Conservation (phyloP, 2,888 invertebrate genomes). For the Dinocampus coccinellae region DNA sequence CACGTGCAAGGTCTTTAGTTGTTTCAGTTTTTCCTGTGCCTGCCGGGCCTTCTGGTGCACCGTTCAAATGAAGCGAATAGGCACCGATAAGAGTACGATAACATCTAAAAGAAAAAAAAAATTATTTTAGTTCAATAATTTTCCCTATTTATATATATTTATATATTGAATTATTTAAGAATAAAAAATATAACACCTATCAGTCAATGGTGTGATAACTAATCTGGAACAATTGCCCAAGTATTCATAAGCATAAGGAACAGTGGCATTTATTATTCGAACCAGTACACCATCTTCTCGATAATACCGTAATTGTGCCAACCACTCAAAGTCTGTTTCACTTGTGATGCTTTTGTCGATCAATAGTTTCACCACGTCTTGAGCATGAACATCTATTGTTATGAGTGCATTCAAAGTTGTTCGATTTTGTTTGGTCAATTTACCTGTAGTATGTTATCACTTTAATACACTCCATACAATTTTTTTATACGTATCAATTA, state of each 20-base stretch:
- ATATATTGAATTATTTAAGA: background rate
- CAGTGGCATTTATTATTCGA: conserved; percentile 83
- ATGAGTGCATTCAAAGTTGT: conserved; percentile 87
- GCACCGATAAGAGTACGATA: conserved; percentile 88
- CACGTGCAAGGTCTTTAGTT: conserved; percentile 92
- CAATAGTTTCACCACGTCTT: conserved; percentile 82
- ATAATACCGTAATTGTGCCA: conserved; percentile 86
- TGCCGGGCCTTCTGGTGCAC: conserved; percentile 88
- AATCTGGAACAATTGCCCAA: conserved; percentile 84
- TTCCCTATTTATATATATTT: background rate
- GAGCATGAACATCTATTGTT: conserved; percentile 87
- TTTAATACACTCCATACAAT: background rate
- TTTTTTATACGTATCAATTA: background rate
- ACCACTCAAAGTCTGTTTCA: conserved; percentile 87
- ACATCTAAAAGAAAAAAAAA: conserved; percentile 68
- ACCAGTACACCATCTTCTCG: conserved; percentile 79
- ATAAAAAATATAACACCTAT: too few relatives aligned
- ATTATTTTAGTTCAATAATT: background rate
- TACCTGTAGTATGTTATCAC: conserved; percentile 71
- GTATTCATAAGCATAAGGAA: conserved; percentile 87
- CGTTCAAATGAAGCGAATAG: conserved; percentile 85
- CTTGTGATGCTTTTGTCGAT: conserved; percentile 75
- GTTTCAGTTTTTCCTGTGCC: conserved; percentile 94
- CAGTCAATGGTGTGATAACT: conserved; percentile 82
- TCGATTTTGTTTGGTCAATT: conserved; percentile 78